phyloP scores from a whole-genome alignment of 2,797 vertebrate species.

The Taeniopygia guttata region DNA sequence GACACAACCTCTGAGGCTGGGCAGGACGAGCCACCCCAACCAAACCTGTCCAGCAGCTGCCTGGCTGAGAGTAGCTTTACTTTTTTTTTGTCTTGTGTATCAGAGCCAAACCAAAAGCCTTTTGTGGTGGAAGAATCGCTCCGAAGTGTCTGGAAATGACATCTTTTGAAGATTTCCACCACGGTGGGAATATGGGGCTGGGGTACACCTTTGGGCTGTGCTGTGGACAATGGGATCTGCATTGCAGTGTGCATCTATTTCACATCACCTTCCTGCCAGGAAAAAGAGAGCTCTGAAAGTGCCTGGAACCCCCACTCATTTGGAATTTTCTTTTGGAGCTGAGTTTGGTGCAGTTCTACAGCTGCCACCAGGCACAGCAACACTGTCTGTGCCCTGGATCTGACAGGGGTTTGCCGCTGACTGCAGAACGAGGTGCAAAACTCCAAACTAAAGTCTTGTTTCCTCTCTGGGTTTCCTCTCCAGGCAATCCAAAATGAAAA shows the following conservation, averaged over 20 bases:
- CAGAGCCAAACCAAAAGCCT: neutral
- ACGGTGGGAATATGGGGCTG: neutral
- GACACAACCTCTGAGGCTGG: neutral
- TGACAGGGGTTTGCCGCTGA: neutral
- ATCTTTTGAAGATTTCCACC: neutral
- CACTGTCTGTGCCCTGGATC: neutral
- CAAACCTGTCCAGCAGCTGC: neutral
- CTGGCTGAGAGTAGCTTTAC: neutral
- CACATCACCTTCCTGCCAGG: neutral
- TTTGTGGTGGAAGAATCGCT: neutral
- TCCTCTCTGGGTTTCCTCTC: neutral
- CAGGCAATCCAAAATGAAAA: neutral
- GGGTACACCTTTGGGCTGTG: neutral
- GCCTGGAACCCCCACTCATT: neutral
- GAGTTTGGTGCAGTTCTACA: neutral
- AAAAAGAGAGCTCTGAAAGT: neutral
- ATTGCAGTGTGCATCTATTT: neutral
- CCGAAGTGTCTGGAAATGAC: neutral
- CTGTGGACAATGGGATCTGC: neutral
- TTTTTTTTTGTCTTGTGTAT: neutral
- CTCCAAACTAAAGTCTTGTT: neutral
- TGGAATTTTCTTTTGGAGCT: too few species aligned
- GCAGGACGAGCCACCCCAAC: neutral
- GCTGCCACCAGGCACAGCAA: neutral
- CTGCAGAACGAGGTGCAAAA: neutral